Evolutionary conservation across 2,888 invertebrate species (phyloP), one percentile per base, ranked within the genome.

Genomic region (Lithophane semibrunnea): DNA sequence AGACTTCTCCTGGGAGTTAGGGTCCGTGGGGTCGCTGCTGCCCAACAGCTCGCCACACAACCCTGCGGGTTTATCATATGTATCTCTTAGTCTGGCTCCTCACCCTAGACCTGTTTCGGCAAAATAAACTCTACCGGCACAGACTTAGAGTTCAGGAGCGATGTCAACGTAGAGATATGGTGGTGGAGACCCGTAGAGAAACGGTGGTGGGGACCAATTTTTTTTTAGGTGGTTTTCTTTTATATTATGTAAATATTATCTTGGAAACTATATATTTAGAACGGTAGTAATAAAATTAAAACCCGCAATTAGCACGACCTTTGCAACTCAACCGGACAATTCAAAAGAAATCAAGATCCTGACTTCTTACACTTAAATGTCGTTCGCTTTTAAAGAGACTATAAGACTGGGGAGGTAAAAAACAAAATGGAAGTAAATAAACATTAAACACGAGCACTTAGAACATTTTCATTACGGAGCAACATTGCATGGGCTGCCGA

Each of bases 401-500:
- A 90, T 92, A 92, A 93, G 91, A 90, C 91, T 37, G 75, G 54
- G 88, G 86, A 91, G 90, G 87, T 93, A 92, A 95, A 94, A 95
- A 95, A 94, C 91, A 91, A 93, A 95, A 92, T 94, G 93, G 92
- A 94, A 94, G 94, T 94, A 93, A 95, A 94, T 95, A 95, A 94
- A 95, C 94, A 93, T 94, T 95, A 95, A 96, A 94, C 93, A 93
- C 92, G 83, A 93, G 93, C 93, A 94, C 95, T 96, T 94, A 93
- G 93, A 94, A 94, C 93, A 92, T 95, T 95, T 95, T 96, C 95
- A 96, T 96, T 96, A 95, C 92, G 92, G 91, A 91, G 91, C 84
- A 94, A 94, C 93, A 94, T 95, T 95, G 95, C 94, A 95, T 95
- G 94, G 82, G 68, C 37, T 93, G 94, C 91, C 92, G 93, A 93